Percentiles rank a stretch among this genome's conserved stretches.
phyloP scores from a whole-genome alignment of 2,797 vertebrate genomes.

The Halcyon leucocephala region DNA sequence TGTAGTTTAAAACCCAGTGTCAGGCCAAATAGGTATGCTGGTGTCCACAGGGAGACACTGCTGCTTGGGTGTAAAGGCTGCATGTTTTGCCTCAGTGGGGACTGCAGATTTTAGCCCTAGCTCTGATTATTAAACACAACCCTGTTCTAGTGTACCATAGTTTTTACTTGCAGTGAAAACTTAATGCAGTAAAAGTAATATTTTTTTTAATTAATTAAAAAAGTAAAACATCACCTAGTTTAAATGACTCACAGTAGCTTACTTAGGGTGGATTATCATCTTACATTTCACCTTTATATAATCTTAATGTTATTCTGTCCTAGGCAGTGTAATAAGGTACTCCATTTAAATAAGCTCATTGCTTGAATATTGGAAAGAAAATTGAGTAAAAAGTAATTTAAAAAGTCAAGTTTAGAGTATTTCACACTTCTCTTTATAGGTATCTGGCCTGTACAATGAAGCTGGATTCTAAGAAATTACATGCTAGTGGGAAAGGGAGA shows the following conservation, averaged over 20 bases:
- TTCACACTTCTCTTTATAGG: not conserved
- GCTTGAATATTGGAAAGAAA: constrained; percentile 22
- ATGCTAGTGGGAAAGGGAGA: not conserved
- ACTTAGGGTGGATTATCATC: constrained; percentile 19
- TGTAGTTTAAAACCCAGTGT: not conserved
- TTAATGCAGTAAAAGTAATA: not conserved
- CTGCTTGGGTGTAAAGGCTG: not conserved
- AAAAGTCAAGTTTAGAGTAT: not conserved
- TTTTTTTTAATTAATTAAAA: not conserved
- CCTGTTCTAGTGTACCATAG: not conserved
- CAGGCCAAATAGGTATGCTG: not conserved
- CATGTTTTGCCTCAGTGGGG: not conserved
- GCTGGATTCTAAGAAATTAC: not conserved
- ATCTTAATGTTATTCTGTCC: constrained; percentile 40
- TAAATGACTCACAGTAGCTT: constrained; percentile 21
- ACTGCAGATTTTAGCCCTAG: not conserved
- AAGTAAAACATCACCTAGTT: constrained; percentile 24
- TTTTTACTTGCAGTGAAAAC: not conserved
- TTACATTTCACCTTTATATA: constrained; percentile 30
- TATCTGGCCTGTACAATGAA: not conserved
- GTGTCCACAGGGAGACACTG: not conserved
- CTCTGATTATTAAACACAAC: not conserved
- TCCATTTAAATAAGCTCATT: constrained; percentile 27
- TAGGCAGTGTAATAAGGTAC: constrained; percentile 4
- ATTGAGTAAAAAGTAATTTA: constrained; percentile 5